Evolutionary conservation across 2,888 invertebrate genomes (phyloP).

Genomic region (Pheosia gnoma): DNA sequence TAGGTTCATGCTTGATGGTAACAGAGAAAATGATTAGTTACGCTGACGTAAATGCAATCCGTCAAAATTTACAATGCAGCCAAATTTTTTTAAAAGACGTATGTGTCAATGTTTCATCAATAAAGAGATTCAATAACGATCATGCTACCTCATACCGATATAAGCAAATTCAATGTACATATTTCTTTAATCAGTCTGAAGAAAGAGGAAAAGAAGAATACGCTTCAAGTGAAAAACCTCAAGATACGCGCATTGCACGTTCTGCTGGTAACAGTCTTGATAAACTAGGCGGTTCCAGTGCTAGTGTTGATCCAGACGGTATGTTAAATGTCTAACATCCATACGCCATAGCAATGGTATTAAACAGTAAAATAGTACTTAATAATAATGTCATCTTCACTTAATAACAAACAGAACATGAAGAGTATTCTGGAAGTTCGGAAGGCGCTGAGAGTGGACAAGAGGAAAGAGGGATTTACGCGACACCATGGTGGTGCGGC

Average conservation of each 20-base stretch:
- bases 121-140: not conserved
- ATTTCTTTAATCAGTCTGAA: conserved; percentile 82
- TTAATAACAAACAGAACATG: conserved; percentile 68
- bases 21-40: too few relatives aligned
- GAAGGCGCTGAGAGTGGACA: conserved; percentile 72
- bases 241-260: conserved; percentile 83
- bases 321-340: conserved; percentile 25
- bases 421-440: conserved; percentile 82
- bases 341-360: not conserved
- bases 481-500: conserved; percentile 90
- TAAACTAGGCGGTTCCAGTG: conserved; percentile 87
- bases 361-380: too few relatives aligned
- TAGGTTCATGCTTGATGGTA: too few relatives aligned
- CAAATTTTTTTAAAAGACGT: too few relatives aligned
- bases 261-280: conserved; percentile 90
- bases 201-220: conserved; percentile 88
- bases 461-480: conserved; percentile 90
- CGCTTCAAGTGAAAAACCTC: conserved; percentile 78
- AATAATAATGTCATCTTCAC: too few relatives aligned
- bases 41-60: too few relatives aligned
- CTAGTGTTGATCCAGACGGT: conserved; percentile 86
- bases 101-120: not conserved
- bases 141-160: not conserved
- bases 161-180: not conserved
- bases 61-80: too few relatives aligned